Percentiles rank a stretch among this genome's conserved stretches.
phyloP scores from a whole-genome alignment of 2,113 vertebrate genomes.

The Ahaetulla prasina region DNA sequence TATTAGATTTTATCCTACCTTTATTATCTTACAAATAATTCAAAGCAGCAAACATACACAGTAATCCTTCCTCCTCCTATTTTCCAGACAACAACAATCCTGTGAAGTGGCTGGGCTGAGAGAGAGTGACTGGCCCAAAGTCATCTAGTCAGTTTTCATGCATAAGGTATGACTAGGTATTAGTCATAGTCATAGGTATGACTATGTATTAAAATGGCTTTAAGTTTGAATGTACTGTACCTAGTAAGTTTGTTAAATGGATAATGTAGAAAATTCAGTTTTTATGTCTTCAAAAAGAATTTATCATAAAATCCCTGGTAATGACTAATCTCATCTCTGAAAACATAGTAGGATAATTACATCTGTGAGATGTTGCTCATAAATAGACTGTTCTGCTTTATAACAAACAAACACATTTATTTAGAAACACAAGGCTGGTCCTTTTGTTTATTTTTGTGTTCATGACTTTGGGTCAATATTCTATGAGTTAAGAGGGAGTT shows the following conservation, averaged over 20 bases:
- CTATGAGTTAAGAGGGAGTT: background rate
- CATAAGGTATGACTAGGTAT: background rate
- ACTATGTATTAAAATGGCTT: background rate
- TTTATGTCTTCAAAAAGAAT: background rate
- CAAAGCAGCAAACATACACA: background rate
- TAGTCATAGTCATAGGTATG: too few species aligned
- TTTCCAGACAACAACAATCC: background rate
- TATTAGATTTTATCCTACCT: background rate
- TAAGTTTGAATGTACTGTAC: background rate
- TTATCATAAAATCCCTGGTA: background rate
- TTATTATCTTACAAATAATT: background rate
- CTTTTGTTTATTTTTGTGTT: background rate
- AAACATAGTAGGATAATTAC: background rate
- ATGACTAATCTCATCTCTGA: background rate
- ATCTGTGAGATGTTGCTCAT: background rate
- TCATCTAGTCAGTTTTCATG: background rate
- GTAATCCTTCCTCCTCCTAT: background rate
- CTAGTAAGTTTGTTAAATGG: background rate
- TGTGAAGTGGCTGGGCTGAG: background rate
- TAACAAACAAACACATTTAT: background rate
- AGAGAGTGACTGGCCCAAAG: background rate
- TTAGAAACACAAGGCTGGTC: background rate
- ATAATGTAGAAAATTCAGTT: background rate
- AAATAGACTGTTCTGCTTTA: background rate
- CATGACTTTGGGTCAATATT: background rate